Percentiles rank a stretch among this genome's conserved stretches.
Conservation (phyloP, 2,113 vertebrate genomes). For the Abramis brama region DNA sequence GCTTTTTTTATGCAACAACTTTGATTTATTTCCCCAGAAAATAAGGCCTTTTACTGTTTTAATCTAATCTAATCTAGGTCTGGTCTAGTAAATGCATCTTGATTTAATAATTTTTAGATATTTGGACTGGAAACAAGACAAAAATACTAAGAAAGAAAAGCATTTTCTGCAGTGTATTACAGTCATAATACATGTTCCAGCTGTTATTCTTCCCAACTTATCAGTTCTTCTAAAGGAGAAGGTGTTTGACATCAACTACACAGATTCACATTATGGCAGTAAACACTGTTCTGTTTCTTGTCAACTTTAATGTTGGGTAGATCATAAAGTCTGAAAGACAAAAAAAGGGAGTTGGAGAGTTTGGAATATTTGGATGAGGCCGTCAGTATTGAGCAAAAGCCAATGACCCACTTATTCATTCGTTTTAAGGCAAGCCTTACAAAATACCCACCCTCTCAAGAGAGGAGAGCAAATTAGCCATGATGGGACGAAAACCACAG, state of each 20-base stretch:
- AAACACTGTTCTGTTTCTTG: not conserved
- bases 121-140: no score
- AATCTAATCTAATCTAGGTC: no score
- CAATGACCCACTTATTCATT: constrained; percentile 12
- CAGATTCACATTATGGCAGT: not conserved
- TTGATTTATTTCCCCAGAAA: no score
- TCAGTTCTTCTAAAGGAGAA: not conserved
- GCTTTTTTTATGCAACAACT: no score
- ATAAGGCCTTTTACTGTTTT: no score
- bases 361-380: constrained; percentile 1
- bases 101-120: no score
- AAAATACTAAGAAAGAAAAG: no score
- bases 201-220: no score
- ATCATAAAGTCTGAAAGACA: not conserved
- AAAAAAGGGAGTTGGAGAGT: not conserved
- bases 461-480: constrained; percentile 1
- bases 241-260: not conserved
- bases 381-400: constrained; percentile 3
- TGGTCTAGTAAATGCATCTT: no score
- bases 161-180: no score
- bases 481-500: not conserved
- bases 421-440: constrained; percentile 9
- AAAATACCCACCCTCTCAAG: constrained; percentile 23
- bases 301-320: not conserved
- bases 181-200: not conserved